Base-by-base conservation (phyloP, 2,888 invertebrate genomes). In the Melanostoma mellinum region DNA sequence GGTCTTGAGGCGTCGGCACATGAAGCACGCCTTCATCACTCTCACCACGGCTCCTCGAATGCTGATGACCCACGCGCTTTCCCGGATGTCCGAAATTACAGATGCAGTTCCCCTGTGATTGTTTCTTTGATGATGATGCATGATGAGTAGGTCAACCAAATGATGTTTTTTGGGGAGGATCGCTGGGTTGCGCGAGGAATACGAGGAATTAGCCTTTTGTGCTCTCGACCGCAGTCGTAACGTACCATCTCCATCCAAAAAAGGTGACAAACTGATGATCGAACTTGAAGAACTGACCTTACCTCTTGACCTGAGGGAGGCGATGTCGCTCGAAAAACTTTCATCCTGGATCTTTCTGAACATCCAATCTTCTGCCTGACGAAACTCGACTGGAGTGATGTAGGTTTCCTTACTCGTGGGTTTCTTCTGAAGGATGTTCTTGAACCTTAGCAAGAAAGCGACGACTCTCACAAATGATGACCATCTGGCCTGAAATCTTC, bases 181-280 rank as follows among this genome's bases (percentile, higher is more conserved):
- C 20, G 20, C 20, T 20, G 20, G 20, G 20, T 20, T 20, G 1
- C 20, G 20, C 20, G 20, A 20, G 20, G 20, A 20, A 20, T 20
- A 20, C 20, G 20, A 20, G 20, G 20, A 20, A 20, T 20, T 6
- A 3, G 33, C 52, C 52, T 30, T 20, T 32, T 52, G 52, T 30
- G 52, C 52, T 35, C 60, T 61, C 6, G 44, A 44, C 4, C 44
- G 20, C 30, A 61, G 9, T 3, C 60, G n/a, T 30, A 61, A 42
- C 4, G 35, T 44, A 2, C 44, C 44, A 10, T 61, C 46, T 5
- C 42, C 32, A 42, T 44, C 44, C 8, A 42, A 9, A 30, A 61
- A 61, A 20, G 44, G 44, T 6, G 56, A 56, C 6, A 38, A 44
- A 42, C 9, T n/a, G 5, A 30, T 5, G n/a, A 46, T 9, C 6